These are phyloP conservation scores for Lepeophtheirus nordmannii DNA, from an alignment of 2,888 invertebrate species.

Conservation along the genomic window DNA sequence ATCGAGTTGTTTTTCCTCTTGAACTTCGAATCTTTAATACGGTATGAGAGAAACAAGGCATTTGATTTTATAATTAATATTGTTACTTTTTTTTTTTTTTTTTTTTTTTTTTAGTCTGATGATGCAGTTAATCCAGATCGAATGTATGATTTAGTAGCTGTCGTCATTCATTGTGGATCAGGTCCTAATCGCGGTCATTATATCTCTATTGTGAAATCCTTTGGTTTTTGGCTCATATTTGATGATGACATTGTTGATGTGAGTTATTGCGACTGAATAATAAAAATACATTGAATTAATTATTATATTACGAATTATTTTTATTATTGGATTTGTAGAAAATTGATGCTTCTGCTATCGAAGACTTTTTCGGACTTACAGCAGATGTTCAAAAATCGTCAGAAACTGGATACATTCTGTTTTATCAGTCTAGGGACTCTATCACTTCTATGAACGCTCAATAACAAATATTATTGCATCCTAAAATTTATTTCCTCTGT, in stretches of 20 bases:
- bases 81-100: not conserved
- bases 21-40: conserved; percentile 94
- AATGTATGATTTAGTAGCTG: conserved; percentile 93
- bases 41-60: conserved; percentile 43
- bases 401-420: conserved; percentile 97
- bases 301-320: not conserved
- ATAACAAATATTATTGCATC: too few species aligned
- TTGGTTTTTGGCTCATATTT: conserved; percentile 97
- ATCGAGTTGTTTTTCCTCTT: conserved; percentile 94
- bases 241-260: conserved; percentile 99
- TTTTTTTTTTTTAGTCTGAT: conserved; percentile 54
- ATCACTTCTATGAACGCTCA: conserved; percentile 21
- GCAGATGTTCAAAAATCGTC: conserved; percentile 97
- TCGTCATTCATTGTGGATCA: conserved; percentile 98
- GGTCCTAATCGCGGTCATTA: conserved; percentile 99
- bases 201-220: conserved; percentile 98
- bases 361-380: conserved; percentile 98
- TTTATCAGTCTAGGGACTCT: conserved; percentile 80
- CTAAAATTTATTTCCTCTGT: too few species aligned
- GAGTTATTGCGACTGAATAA: conserved; percentile 38
- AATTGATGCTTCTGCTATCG: conserved; percentile 96
- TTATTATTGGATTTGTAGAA: conserved; percentile 50
- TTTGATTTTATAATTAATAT: conserved; percentile 4
- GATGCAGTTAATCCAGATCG: conserved; percentile 96
- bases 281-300: not conserved